Evolutionary conservation across 2,797 vertebrate species (phyloP), one percentile per base, ranked within the genome.

Genomic region (Telmatherina bonti): DNA sequence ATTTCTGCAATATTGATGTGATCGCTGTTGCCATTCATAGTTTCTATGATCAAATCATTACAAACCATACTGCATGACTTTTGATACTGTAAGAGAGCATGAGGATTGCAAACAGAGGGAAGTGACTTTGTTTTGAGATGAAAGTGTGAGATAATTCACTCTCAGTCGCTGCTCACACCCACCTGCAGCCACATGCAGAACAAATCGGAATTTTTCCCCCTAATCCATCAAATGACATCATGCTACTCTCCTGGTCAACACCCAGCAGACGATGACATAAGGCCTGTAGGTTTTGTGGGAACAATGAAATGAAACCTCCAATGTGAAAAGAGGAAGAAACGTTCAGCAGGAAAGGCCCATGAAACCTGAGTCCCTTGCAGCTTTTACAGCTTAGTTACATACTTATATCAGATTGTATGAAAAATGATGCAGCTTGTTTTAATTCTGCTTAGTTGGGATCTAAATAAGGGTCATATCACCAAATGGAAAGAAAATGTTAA

Each of bases 171-270:
- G 11, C 6, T 35, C 36, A 26, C 3, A 6, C 18, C 72, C 63
- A 60, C 45, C 11, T 56, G 62, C 64, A 64, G 60, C 36, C 79
- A 83, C 36, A 72, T 66, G 78, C 68, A 74, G 47, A 88, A 87
- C 70, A 60, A 78, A 88, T 89, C 80, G 81, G 7, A 13, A 41
- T 20, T 7, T 31, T 54, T 62, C 30, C 27, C 33, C 18, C 24
- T 41, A 35, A 70, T 64, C 72, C 72, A 85, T 85, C 78, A 76
- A 61, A 86, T 91, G 76, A 88, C 83, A 82, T 88, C 85, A 87
- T 75, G 53, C 69, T 73, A 3, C 65, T 81, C 75, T 71, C 20
- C 65, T 62, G 53, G 76, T 85, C 64, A 51, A 72, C 67, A 76
- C 79, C 72, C 82, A 52, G 82, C 51, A 76, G 85, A 85, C 66